Conservation (phyloP, 2,888 invertebrate species). For the Lasioglossum pauxillum region DNA sequence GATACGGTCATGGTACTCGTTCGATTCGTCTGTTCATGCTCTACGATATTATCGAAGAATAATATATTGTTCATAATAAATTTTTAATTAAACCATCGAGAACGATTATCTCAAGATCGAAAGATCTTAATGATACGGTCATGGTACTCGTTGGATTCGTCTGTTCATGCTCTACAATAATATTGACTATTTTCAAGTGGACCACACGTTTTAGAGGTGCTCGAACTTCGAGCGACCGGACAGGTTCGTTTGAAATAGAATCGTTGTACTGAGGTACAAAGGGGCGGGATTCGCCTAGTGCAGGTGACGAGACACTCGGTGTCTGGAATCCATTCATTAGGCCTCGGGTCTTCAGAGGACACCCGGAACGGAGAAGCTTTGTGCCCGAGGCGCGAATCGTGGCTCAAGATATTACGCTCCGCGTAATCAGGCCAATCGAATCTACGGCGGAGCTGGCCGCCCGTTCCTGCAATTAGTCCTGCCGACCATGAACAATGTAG, state of each 20-base stretch:
- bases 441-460: constrained; percentile 37
- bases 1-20: too few relatives aligned
- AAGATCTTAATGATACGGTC: too few relatives aligned
- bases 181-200: too few relatives aligned
- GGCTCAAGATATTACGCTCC: constrained; percentile 34
- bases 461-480: constrained; percentile 72
- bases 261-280: background rate
- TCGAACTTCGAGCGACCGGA: background rate
- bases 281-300: background rate
- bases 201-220: background rate
- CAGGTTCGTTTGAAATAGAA: background rate
- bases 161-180: too few relatives aligned
- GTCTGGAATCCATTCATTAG: background rate
- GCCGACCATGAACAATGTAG: constrained; percentile 68
- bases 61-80: too few relatives aligned
- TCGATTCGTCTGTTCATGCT: too few relatives aligned
- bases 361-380: background rate
- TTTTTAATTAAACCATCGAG: too few relatives aligned
- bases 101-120: too few relatives aligned
- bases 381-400: constrained; percentile 42
- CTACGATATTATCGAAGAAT: too few relatives aligned
- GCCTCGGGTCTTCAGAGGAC: constrained; percentile 12
- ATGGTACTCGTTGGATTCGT: too few relatives aligned
- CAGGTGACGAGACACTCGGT: background rate
- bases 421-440: constrained; percentile 50